Evolutionary conservation across 2,113 vertebrate genomes (phyloP), one percentile per base, ranked within the genome.

Genomic region (Campylomormyrus numenius): DNA sequence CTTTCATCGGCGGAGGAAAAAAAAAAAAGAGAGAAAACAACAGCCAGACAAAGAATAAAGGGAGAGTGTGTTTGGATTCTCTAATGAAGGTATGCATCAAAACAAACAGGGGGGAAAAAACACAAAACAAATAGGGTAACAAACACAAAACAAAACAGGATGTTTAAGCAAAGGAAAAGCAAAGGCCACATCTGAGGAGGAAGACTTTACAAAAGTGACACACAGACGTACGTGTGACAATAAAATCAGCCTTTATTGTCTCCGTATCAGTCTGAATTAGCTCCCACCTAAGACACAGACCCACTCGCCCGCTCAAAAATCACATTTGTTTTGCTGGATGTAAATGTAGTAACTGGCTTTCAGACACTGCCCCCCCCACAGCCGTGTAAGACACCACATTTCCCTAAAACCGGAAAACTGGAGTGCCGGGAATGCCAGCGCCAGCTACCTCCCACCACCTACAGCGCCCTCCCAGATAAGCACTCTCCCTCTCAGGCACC

Each of bases 401-500:
- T 46, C 46, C 84, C 48, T 49, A 85, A 85, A 85, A 85, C 21
- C 19, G 10, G 24, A 50, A 85, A 85, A 85, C 19, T 21, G 42
- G 24, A 85, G 49, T 27, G 42, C 42, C 24, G 50, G 42, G 35
- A 46, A n/a, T 31, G 2, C n/a, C 77, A 62, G 11, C 11, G 42
- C 58, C 52, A 7, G 35, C 85, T 50, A 24, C 84, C 70, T 87
- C 39, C 58, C 77, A 56, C 89, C 39, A 85, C 87, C 88, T 88
- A 90, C 90, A 50, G 86, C 56, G 74, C 62, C n/a, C 50, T 42
- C 17, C 46, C 50, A 42, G 50, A 53, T 86, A 86, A 86, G 84
- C 84, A 24, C 88, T 49, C 58, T 94, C 95, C 93, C 93, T 94
- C 94, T 95, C 90, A 89, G 93, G 92, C 92, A 42, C 74, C 35